phyloP scores from a whole-genome alignment of 2,113 vertebrate species.

The Campylomormyrus numenius region DNA sequence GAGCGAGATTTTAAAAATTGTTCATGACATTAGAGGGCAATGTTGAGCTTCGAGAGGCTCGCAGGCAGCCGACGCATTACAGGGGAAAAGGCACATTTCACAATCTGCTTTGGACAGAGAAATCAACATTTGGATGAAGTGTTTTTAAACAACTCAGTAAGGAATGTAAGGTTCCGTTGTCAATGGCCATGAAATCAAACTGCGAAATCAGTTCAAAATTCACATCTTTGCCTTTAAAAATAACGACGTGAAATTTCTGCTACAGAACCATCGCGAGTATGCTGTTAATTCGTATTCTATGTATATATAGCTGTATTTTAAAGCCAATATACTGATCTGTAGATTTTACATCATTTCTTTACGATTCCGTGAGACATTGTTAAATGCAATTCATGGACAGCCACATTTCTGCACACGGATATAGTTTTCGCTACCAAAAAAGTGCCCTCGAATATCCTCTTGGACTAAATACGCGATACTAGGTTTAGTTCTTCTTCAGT shows the following conservation, averaged over 20 bases:
- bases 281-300: neutral
- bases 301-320: neutral
- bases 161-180: neutral
- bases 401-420: neutral
- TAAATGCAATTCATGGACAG: neutral
- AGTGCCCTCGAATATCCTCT: neutral
- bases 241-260: neutral
- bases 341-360: neutral
- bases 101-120: neutral
- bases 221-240: neutral
- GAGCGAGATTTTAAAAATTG: neutral
- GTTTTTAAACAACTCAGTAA: neutral
- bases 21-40: neutral
- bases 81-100: neutral
- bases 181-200: neutral
- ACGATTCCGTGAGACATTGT: neutral
- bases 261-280: neutral
- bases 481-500: slow-evolving; percentile 1
- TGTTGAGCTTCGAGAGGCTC: neutral
- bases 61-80: neutral
- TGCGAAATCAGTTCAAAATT: neutral
- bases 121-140: neutral
- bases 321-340: neutral
- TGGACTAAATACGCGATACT: neutral
- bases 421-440: neutral